These are phyloP conservation scores for Zygogramma bicolorata DNA, from an alignment of 2,888 invertebrate species.

Conservation along the genomic window DNA sequence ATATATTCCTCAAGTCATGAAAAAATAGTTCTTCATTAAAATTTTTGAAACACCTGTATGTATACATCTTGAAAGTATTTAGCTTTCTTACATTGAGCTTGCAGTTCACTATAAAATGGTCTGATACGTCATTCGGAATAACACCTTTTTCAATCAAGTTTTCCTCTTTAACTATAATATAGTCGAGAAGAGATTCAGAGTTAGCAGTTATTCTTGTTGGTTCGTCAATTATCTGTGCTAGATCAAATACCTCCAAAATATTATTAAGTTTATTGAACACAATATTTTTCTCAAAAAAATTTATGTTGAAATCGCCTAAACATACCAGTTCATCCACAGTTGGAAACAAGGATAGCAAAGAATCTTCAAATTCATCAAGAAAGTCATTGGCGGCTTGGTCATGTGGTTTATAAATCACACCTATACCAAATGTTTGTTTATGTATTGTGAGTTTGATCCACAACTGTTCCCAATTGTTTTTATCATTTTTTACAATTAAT, in stretches of 20 bases:
- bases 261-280: no score
- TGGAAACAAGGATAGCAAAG: background rate
- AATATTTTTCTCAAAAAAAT: constrained; percentile 7
- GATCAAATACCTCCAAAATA: constrained; percentile 6
- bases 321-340: background rate
- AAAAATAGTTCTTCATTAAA: constrained; percentile 12
- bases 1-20: background rate
- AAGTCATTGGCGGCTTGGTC: no score
- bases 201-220: background rate
- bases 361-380: constrained; percentile 11
- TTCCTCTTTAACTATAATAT: background rate
- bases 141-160: background rate
- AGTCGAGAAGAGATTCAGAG: background rate
- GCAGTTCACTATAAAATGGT: constrained; percentile 8
- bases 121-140: constrained; percentile 4
- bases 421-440: constrained; percentile 1
- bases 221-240: background rate
- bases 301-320: no score
- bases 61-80: constrained; percentile 6
- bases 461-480: no score
- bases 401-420: constrained; percentile 4
- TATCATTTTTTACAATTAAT: no score
- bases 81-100: background rate
- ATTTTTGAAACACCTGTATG: constrained; percentile 12
- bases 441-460: no score